Base-by-base conservation (phyloP, 2,113 vertebrate species). In the Seriola dumerili region DNA sequence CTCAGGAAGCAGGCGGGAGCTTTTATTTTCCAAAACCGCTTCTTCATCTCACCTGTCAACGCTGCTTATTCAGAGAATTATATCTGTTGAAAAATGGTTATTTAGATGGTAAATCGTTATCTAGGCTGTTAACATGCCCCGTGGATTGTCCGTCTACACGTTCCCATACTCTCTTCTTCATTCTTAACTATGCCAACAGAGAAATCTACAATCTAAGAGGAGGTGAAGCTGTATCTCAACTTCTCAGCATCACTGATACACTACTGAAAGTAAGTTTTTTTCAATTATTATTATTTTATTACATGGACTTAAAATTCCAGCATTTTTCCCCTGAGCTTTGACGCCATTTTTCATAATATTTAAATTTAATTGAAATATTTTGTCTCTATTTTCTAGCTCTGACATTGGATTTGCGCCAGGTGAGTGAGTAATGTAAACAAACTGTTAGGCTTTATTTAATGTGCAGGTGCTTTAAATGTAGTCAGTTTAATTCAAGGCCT, bases 1-100 rank as follows among this genome's bases (percentile, higher is more conserved):
- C 54, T 85, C 87, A 88, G 89, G 88, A 91, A 91, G 84, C 92
- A 23, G 84, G 86, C 82, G 88, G 68, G 86, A 94, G 92, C 93
- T 94, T 92, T 94, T 94, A 94, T 94, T 94, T 94, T 94, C 85
- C 84, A 94, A 93, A 94, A 85, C 82, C 57, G 65, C 6, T 86
- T 67, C 9, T 86, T 67, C 72, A 48, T n/a, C 80, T 91, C 65
- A 85, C 36, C 78, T 85, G 72, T 80, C 74, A 84, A 17, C 42
- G 70, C 83, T 86, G 78, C 74, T 64, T 70, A 70, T 69, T 44
- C 88, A 59, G 63, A 80, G 6, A 10, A 36, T 38, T 34, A 52
- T 10, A 75, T 40, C 11, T 77, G 36, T 2, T 3, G 1, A 1
- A 0, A 3, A 44, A 11, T 63, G 16, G 34, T 80, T 65, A 14